phyloP scores from a whole-genome alignment of 2,113 vertebrate species.

The Parus major region DNA sequence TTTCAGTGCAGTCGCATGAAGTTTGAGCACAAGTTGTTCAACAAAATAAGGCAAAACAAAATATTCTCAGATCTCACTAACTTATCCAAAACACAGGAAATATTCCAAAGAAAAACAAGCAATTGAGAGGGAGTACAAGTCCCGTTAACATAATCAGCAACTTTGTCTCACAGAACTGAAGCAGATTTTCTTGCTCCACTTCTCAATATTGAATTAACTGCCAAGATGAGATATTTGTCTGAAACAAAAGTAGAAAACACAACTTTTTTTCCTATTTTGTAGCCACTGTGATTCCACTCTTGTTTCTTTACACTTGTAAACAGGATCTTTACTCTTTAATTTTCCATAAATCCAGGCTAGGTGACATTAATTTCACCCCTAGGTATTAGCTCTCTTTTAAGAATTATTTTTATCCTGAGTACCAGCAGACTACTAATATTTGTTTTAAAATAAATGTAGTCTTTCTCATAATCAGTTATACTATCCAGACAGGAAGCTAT shows the following conservation, averaged over 20 bases:
- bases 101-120: conserved; percentile 36
- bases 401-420: not conserved
- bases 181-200: not conserved
- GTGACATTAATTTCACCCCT: not conserved
- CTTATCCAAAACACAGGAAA: conserved; percentile 34
- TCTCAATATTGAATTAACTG: not conserved
- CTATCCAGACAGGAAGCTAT: not conserved
- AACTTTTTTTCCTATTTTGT: not conserved
- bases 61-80: conserved; percentile 4
- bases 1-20: not conserved
- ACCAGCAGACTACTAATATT: not conserved
- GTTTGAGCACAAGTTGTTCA: not conserved
- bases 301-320: not conserved
- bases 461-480: not conserved
- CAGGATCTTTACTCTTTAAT: not conserved
- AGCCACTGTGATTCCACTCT: not conserved
- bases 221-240: not conserved
- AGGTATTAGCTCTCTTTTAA: not conserved
- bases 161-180: not conserved
- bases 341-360: not conserved
- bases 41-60: not conserved
- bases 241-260: not conserved
- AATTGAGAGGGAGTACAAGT: not conserved
- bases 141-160: not conserved
- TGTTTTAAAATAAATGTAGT: not conserved